phyloP scores from a whole-genome alignment of 2,797 vertebrate genomes.

The Danionella dracula region DNA sequence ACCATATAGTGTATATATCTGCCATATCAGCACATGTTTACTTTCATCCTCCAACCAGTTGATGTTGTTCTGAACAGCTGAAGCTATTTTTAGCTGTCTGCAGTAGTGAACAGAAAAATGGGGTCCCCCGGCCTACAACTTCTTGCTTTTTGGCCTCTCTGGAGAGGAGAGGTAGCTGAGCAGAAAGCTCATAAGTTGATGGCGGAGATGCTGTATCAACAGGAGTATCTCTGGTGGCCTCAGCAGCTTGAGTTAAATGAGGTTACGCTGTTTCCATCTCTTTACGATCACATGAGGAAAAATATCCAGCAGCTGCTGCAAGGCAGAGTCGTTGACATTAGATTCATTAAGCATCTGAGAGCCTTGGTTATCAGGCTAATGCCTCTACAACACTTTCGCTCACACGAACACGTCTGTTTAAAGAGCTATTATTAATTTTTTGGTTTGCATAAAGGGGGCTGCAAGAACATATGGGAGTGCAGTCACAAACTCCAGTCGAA shows the following conservation, averaged over 20 bases:
- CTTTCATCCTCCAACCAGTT: background rate
- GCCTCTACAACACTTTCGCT: constrained; percentile 28
- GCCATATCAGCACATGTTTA: background rate
- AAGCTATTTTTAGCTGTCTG: background rate
- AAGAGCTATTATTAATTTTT: constrained; percentile 5
- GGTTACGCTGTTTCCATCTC: constrained; percentile 50
- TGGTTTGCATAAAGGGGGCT: background rate
- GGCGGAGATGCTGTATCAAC: constrained; percentile 55
- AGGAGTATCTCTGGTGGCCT: constrained; percentile 15
- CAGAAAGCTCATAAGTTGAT: constrained; percentile 7
- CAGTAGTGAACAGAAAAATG: constrained; percentile 9
- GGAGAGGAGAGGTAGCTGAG: background rate
- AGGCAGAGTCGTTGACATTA: constrained; percentile 47
- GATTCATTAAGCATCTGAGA: constrained; percentile 17
- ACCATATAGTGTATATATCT: too few species aligned
- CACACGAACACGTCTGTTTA: constrained; percentile 45
- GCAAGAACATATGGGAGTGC: background rate
- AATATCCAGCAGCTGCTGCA: constrained; percentile 55
- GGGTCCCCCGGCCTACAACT: background rate
- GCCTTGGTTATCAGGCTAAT: background rate
- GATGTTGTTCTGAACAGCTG: background rate
- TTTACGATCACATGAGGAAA: constrained; percentile 39
- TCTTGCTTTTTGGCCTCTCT: background rate
- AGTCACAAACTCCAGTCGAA: background rate
- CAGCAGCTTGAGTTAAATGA: constrained; percentile 43